Evolutionary conservation across 2,888 invertebrate genomes (phyloP), one percentile per base, ranked within the genome.

Genomic region (Oxyscelio sp.): DNA sequence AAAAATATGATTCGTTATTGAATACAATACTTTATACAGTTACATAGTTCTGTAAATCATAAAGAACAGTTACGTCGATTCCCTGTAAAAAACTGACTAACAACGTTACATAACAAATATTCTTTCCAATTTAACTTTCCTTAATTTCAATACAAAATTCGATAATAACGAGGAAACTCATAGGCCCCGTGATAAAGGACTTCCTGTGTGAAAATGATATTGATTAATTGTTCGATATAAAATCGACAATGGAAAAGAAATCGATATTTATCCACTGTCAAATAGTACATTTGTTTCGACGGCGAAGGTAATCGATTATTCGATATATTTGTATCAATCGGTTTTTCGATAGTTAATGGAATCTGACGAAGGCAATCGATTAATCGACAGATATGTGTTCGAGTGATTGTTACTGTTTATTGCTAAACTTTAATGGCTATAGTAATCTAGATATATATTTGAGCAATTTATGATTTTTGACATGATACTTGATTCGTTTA

Each of bases 1-100:
- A 77, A 77, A 77, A 77, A 77, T 77, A 77, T 66, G 75, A 77
- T 58, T 73, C 40, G 15, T 40, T 59, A 40, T 77, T 24, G 27
- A 11, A 38, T 56, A 75, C 34, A 31, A 56, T 66, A 21, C 34
- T 40, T 40, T 15, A 19, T 31, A 68, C 24, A 52, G 40, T n/a
- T 40, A 40, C 48, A 13, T 24, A 61, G 38, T 61, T 24, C 8
- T 56, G 34, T 17, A 38, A 50, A 54, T n/a, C 54, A 54, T 9
- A 52, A 40, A 68, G 40, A 54, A 52, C 17, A 68, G 40, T 52
- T 52, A 9, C 52, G 52, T 8, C 34, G 65, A 19, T 27, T 63
- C 19, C n/a, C 21, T 38, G 17, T 34, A 50, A 38, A 38, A 43
- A 24, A 24, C 22, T n/a, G n/a, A n/a, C n/a, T n/a, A n/a, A n/a